Percentiles rank a stretch among this genome's conserved stretches.
phyloP scores from a whole-genome alignment of 2,888 invertebrate genomes.

The Latrodectus elegans region DNA sequence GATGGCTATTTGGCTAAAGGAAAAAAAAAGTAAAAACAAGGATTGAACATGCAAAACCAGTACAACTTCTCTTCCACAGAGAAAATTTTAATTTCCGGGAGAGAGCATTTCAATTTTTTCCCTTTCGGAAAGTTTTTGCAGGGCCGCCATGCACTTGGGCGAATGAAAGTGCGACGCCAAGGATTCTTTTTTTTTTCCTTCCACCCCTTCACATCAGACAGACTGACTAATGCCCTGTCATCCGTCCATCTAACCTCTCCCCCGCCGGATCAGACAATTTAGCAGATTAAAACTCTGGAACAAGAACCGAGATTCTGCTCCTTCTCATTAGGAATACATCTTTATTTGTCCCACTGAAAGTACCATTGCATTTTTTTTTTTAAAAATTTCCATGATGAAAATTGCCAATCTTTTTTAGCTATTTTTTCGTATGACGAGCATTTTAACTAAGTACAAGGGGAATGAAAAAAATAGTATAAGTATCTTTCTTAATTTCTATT shows the following conservation, averaged over 20 bases:
- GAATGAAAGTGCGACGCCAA: constrained; percentile 48
- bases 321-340: constrained; percentile 64
- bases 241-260: constrained; percentile 23
- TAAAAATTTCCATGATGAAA: not conserved
- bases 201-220: constrained; percentile 34
- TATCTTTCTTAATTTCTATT: too few relatives aligned
- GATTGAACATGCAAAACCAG: not conserved
- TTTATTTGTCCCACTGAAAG: constrained; percentile 40
- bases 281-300: constrained; percentile 63
- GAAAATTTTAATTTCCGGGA: constrained; percentile 46
- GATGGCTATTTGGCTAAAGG: not conserved
- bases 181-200: constrained; percentile 4
- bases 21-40: not conserved
- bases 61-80: constrained; percentile 2
- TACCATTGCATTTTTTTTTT: not conserved
- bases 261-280: constrained; percentile 47
- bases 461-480: too few relatives aligned
- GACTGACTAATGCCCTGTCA: constrained; percentile 66
- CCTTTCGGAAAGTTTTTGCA: not conserved
- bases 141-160: constrained; percentile 21
- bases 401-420: too few relatives aligned
- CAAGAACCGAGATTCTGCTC: constrained; percentile 33
- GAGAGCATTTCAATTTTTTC: constrained; percentile 10
- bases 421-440: too few relatives aligned
- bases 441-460: too few relatives aligned